These are phyloP conservation scores for Oryzaephilus surinamensis DNA, from an alignment of 1,140 invertebrate species.

Conservation along the genomic window DNA sequence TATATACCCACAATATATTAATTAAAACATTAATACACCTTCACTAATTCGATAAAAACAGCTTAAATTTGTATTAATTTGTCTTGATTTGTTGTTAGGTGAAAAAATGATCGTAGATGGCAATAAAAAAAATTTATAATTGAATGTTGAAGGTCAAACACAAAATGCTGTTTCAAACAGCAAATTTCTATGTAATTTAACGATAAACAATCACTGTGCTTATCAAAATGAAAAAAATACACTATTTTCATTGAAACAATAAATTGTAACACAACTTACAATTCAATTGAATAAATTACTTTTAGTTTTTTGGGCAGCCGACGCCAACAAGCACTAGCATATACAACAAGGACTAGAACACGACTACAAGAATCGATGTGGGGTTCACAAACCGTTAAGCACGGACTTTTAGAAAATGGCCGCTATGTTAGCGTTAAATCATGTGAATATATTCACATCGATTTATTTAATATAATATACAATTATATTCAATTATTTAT, in stretches of 20 bases:
- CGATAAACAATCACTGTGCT: too few species aligned
- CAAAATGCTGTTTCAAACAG: too few species aligned
- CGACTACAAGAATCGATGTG: constrained; percentile 32
- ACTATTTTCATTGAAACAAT: constrained; percentile 8
- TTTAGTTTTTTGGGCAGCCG: constrained; percentile 21
- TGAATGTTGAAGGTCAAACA: too few species aligned
- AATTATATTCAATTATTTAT: constrained; percentile 1
- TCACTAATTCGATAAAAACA: too few species aligned
- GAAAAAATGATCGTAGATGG: too few species aligned
- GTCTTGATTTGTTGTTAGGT: too few species aligned
- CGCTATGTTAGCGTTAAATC: constrained; percentile 5
- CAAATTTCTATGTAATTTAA: too few species aligned
- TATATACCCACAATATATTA: too few species aligned
- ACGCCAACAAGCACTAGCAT: constrained; percentile 22
- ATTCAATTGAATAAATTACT: constrained; percentile 17
- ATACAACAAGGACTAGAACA: constrained; percentile 30
- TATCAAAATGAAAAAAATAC: constrained; percentile 3
- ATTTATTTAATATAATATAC: neutral
- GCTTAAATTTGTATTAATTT: too few species aligned
- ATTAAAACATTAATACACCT: too few species aligned
- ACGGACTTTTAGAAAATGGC: constrained; percentile 16
- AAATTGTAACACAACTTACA: constrained; percentile 25
- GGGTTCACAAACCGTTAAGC: constrained; percentile 27
- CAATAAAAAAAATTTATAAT: neutral
- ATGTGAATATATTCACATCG: neutral